A percentile compares a stretch with the other conserved stretches of the same genome.
These are phyloP conservation scores for Tethea ocularis DNA, from an alignment of 2,888 invertebrate species.

Conservation along the genomic window DNA sequence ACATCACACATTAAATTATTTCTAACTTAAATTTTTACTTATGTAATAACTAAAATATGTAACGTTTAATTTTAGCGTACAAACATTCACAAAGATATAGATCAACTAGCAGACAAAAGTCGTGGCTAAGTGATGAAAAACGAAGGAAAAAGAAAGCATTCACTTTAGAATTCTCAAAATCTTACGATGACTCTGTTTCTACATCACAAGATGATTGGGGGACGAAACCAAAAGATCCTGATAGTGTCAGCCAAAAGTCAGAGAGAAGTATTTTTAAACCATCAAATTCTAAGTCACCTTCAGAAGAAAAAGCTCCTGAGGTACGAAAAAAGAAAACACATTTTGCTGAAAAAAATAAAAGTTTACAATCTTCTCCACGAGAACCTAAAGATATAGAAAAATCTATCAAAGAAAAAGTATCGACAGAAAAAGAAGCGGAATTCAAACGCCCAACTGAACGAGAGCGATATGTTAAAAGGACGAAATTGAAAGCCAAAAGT, in stretches of 20 bases:
- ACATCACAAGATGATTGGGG: constrained; percentile 79
- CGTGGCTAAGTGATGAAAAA: constrained; percentile 88
- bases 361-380: constrained; percentile 70
- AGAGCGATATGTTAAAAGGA: constrained; percentile 76
- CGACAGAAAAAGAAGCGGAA: constrained; percentile 69
- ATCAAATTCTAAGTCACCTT: constrained; percentile 60
- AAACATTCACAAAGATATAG: constrained; percentile 80
- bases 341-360: constrained; percentile 76
- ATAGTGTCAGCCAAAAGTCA: constrained; percentile 56
- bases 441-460: constrained; percentile 69
- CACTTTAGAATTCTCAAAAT: constrained; percentile 88
- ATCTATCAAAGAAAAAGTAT: constrained; percentile 65
- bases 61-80: constrained; percentile 59
- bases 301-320: constrained; percentile 68
- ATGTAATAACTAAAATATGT: constrained; percentile 14
- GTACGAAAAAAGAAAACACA: constrained; percentile 76
- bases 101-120: constrained; percentile 68
- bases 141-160: constrained; percentile 89
- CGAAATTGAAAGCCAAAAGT: constrained; percentile 77
- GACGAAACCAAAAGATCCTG: constrained; percentile 63
- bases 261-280: constrained; percentile 61
- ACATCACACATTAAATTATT: constrained; percentile 13
- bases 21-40: constrained; percentile 15
- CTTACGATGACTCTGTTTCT: constrained; percentile 82
- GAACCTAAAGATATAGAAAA: constrained; percentile 70